Percentiles rank a stretch among this genome's conserved stretches.
These are phyloP conservation scores for Phalacrocorax brasilianus DNA, from an alignment of 2,113 vertebrate species.

Conservation along the genomic window DNA sequence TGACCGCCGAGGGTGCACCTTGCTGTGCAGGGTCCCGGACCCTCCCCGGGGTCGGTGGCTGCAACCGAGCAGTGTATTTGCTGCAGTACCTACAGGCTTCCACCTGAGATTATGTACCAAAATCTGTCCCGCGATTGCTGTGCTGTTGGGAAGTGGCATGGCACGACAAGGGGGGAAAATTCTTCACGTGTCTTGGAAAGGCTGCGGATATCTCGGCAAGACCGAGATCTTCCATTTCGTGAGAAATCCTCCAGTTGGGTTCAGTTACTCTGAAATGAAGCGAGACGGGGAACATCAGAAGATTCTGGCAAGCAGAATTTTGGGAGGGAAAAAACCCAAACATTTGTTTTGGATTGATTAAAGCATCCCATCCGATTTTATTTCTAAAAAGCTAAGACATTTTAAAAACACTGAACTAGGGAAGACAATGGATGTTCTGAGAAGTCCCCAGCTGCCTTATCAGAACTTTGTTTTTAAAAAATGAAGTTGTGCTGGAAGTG, in stretches of 20 bases:
- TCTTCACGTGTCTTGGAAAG: not conserved
- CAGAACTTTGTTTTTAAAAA: not conserved
- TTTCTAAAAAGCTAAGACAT: not conserved
- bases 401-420: not conserved
- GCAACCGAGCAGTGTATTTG: not conserved
- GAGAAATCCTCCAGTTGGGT: not conserved
- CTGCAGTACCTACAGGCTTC: not conserved
- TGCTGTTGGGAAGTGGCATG: rapidly evolving
- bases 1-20: not conserved
- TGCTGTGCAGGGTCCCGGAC: not conserved
- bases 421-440: constrained; percentile 16
- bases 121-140: rapidly evolving
- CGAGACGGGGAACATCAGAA: not conserved
- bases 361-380: not conserved
- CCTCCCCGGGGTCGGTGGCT: not conserved
- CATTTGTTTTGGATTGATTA: constrained; percentile 39
- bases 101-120: rapidly evolving
- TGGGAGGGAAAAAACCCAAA: not conserved
- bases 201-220: rapidly evolving
- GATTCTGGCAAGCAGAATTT: constrained; percentile 5
- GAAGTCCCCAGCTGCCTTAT: constrained; percentile 11
- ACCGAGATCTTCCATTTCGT: not conserved
- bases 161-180: not conserved
- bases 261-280: not conserved
- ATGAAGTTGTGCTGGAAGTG: not conserved